Base-by-base conservation (phyloP, 37 sponge, comb jelly and placozoan genomes). In the Tethya wilhelma region DNA sequence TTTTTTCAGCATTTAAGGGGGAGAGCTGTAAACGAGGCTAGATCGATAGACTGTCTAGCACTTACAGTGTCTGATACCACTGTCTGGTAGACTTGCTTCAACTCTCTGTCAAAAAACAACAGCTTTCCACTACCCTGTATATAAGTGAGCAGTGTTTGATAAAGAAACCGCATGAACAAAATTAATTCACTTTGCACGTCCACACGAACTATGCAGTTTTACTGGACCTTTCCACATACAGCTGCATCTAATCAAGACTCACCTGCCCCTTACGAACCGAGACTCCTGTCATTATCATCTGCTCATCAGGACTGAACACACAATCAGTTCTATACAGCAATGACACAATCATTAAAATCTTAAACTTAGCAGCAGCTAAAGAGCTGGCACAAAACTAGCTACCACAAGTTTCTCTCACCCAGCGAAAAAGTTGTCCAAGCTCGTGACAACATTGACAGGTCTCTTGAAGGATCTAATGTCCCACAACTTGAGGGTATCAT, bases 231-330 rank as follows among this genome's bases (percentile, higher is more conserved):
- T 28, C 4, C 36, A 39, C 62, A 40, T 46, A 67, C 11, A 32
- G 31, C 53, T 42, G 33, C n/a, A 66, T 11, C 9, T 43, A 42
- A 11, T 23, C 57, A n/a, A 79, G 40, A 34, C 49, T 42, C 44
- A 88, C 96, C 84, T 86, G 60, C 56, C 79, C 86, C 62, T 81
- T 81, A 40, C 42, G 69, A 25, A 79, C 93, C 19, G 95, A 94
- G 4, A 88, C 90, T 14, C 95, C 94, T 26, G 94, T 93, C 53
- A 89, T 71, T 2, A 97, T 73, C 12, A 84, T 60, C 66, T 89
- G 74, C 59, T 95, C 95, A 80, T 97, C 93, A n/a, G 98, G 98
- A 59, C 95, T 97, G 43, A 96, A 96, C 29, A 73, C 79, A 77
- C 97, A 96, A 58, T 84, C 81, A 40, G 93, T 96, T 32, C 94